Evolutionary conservation across 64 coral and sea anemone genomes (phyloP), one percentile per base, ranked within the genome.

Genomic region (Porites lutea): DNA sequence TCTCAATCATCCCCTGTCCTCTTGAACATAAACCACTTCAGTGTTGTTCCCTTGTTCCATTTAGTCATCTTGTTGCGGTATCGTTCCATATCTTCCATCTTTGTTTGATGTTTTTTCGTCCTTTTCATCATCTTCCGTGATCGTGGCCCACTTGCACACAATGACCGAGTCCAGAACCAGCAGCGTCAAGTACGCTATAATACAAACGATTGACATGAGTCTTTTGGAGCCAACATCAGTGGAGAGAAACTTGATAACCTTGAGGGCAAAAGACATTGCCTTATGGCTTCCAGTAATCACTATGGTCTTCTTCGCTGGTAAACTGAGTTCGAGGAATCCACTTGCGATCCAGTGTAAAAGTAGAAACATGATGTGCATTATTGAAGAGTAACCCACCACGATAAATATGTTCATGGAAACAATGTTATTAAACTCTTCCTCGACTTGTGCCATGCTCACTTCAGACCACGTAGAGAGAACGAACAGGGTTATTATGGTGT

Each of bases 361-460:
- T 16, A 96, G 49, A 72, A 96, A 96, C 79, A 96, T 93, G 0
- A 96, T 81, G 48, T 96, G 95, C 89, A 96, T 90, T 18, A 96
- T 96, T 0, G 95, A 82, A 2, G 92, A 93, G 82, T 84, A 96
- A 5, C 95, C 95, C 5, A 96, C 88, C 3, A 96, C 93, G 4
- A 92, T 92, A 8, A 96, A 61, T 3, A 91, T 75, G 27, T 96
- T 96, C 92, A 93, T 96, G 66, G 81, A 88, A 1, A 96, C 88
- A 8, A 96, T 73, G 52, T 77, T 90, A 21, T 72, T 81, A 18
- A 77, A 96, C 44, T 95, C 46, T 47, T 96, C 86, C 11, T 87
- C 82, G 2, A 74, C 52, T 58, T 90, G 67, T 0, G 82, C 88
- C 47, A 68, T 62, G 72, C 95, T 96, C 63, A 96, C 77, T 48